A percentile compares a stretch with the other conserved stretches of the same genome.
Evolutionary conservation across 2,113 vertebrate genomes (phyloP).

Genomic region (Gobio gobio): DNA sequence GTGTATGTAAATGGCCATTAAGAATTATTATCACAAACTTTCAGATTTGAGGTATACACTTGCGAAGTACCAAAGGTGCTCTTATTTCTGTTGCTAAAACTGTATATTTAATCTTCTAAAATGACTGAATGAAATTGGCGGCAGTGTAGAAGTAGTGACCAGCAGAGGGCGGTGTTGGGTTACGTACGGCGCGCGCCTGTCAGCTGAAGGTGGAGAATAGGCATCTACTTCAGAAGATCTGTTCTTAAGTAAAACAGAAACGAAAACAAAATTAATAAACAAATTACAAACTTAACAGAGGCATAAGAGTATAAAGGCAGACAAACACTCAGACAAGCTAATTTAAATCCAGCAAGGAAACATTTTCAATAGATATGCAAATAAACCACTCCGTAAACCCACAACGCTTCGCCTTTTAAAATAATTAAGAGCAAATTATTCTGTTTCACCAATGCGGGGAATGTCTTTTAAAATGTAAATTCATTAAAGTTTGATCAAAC

Average conservation of each 20-base stretch:
- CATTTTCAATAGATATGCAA: neutral
- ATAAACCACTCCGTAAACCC: neutral
- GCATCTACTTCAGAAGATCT: neutral
- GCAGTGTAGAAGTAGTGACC: neutral
- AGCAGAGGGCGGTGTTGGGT: constrained; percentile 49
- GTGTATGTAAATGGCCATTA: neutral
- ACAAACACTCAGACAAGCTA: neutral
- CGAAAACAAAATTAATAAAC: neutral
- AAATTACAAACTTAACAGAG: neutral
- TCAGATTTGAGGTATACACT: neutral
- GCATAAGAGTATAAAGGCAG: neutral
- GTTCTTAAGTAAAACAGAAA: neutral
- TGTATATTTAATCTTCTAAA: neutral
- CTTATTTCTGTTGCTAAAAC: neutral
- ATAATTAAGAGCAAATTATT: constrained; percentile 32
- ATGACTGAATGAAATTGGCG: neutral
- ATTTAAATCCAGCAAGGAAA: neutral
- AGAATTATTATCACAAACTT: neutral
- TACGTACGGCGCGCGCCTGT: neutral
- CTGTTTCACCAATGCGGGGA: neutral
- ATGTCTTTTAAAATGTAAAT: constrained; percentile 24
- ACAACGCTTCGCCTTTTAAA: constrained; percentile 10
- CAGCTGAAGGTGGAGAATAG: neutral
- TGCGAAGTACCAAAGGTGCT: neutral
- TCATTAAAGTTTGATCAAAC: constrained; percentile 38